Conservation (phyloP, 2,797 vertebrate genomes). For the Rhincodon typus region DNA sequence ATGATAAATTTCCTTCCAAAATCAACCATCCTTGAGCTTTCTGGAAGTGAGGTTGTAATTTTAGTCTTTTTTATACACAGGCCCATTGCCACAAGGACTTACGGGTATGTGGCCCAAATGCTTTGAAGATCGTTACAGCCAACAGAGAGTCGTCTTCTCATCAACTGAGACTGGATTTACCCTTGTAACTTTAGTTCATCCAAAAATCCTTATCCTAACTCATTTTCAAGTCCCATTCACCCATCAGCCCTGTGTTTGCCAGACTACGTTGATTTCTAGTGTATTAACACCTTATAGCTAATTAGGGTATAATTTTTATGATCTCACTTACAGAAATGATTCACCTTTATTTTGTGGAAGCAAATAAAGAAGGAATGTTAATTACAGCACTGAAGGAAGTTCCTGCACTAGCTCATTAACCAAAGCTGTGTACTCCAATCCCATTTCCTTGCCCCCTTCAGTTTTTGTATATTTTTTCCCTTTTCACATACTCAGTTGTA, state of each 20-base stretch:
- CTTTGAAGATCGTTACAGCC: not conserved
- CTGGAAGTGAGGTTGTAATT: not conserved
- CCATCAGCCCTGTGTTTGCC: no score
- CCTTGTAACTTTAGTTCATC: no score
- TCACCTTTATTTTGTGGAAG: not conserved
- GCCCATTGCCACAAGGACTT: not conserved
- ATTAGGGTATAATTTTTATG: not conserved
- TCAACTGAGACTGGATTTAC: not conserved
- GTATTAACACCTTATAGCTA: no score
- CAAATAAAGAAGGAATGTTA: not conserved
- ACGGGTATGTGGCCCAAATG: not conserved
- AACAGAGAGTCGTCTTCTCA: not conserved
- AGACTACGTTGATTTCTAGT: no score
- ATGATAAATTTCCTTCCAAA: not conserved
- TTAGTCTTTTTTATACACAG: not conserved
- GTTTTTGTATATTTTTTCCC: not conserved
- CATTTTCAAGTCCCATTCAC: no score
- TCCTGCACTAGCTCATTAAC: not conserved
- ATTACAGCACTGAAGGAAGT: not conserved
- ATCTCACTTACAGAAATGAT: not conserved
- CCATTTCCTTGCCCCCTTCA: not conserved
- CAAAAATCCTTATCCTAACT: no score
- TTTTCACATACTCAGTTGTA: not conserved
- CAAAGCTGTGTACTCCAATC: not conserved
- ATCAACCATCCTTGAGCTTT: not conserved